Evolutionary conservation across 2,888 invertebrate species (phyloP).

Genomic region (Sisyra nigra): DNA sequence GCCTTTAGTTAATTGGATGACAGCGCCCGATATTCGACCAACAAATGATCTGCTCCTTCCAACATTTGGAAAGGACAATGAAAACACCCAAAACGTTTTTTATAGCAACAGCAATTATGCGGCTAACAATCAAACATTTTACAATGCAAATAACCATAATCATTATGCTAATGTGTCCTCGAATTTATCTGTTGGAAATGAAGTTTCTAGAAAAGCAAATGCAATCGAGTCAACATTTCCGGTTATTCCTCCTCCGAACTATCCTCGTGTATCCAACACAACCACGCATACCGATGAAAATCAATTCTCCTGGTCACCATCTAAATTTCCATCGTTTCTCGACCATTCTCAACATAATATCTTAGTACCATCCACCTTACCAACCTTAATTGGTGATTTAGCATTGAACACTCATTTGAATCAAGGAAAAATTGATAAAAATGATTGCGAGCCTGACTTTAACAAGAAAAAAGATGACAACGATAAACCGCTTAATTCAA

Average conservation of each 20-base stretch:
- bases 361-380: constrained; percentile 34
- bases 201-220: background rate
- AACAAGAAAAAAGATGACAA: background rate
- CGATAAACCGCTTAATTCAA: background rate
- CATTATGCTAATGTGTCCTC: background rate
- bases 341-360: constrained; percentile 26
- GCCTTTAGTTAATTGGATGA: constrained; percentile 45
- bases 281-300: constrained; percentile 23
- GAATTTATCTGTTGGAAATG: no score
- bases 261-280: background rate
- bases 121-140: constrained; percentile 16
- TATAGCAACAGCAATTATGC: constrained; percentile 11
- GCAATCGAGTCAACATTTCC: background rate
- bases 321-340: constrained; percentile 29
- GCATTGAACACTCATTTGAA: constrained; percentile 27
- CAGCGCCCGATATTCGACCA: constrained; percentile 30
- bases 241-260: background rate
- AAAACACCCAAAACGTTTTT: constrained; percentile 22
- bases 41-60: constrained; percentile 17
- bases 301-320: constrained; percentile 38
- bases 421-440: constrained; percentile 13
- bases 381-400: constrained; percentile 42
- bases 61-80: constrained; percentile 27
- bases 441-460: constrained; percentile 2
- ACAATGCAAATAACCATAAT: constrained; percentile 13